Evolutionary conservation across 2,888 invertebrate genomes (phyloP).

Genomic region (Catonia carolina): DNA sequence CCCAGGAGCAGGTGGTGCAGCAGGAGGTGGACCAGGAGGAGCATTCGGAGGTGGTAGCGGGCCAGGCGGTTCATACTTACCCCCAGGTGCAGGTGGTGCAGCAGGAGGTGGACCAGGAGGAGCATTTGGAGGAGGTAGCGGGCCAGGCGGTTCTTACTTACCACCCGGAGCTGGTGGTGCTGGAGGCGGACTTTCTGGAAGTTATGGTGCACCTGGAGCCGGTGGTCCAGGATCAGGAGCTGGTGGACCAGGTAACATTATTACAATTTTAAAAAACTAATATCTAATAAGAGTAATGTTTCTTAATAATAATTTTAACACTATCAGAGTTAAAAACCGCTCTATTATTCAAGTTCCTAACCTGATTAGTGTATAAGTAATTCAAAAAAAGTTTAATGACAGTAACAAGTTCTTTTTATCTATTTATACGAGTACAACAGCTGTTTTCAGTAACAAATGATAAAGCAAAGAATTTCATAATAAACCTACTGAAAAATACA

Average conservation of each 20-base stretch:
- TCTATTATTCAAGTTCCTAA: no score
- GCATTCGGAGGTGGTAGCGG: not conserved
- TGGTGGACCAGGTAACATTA: not conserved
- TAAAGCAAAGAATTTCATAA: no score
- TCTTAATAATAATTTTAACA: no score
- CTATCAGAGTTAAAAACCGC: no score
- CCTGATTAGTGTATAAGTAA: no score
- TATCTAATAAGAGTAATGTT: no score
- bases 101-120: not conserved
- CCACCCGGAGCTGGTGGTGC: constrained; percentile 5
- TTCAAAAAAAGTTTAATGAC: no score
- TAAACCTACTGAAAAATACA: no score
- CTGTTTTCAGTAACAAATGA: no score
- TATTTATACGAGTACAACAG: no score
- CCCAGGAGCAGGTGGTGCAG: constrained; percentile 6
- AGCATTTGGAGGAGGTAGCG: not conserved
- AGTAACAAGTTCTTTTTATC: no score
- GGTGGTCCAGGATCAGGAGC: not conserved
- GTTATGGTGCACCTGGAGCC: not conserved
- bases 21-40: constrained; percentile 2
- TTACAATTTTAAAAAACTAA: no score
- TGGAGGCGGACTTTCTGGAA: constrained; percentile 1
- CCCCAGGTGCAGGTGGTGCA: constrained; percentile 4
- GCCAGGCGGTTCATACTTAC: not conserved
- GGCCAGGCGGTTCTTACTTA: constrained; percentile 8